These are phyloP conservation scores for Halcyon chelicuti DNA, from an alignment of 2,797 vertebrate species.

Conservation along the genomic window DNA sequence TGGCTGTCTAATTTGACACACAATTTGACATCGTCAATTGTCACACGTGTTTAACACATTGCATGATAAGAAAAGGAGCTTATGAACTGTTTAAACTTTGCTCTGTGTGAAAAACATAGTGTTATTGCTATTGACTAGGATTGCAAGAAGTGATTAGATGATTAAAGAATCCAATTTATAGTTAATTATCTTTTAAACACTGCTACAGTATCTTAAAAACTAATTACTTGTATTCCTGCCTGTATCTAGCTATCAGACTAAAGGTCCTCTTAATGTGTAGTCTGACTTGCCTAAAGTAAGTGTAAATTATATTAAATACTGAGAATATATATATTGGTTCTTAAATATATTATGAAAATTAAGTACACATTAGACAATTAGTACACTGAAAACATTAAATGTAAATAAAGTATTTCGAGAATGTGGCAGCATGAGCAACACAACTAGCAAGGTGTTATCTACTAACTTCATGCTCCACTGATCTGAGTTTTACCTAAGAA, in stretches of 20 bases:
- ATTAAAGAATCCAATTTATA: neutral
- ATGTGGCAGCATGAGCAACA: neutral
- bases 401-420: conserved; percentile 32
- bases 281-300: conserved; percentile 4
- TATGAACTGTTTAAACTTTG: neutral
- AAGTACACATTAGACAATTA: neutral
- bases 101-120: neutral
- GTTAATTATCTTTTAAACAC: neutral
- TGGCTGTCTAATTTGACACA: conserved; percentile 30
- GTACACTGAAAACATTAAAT: neutral
- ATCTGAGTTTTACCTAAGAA: conserved; percentile 63
- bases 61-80: neutral
- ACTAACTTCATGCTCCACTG: conserved; percentile 19
- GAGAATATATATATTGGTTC: neutral
- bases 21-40: conserved; percentile 40
- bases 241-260: neutral
- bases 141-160: neutral
- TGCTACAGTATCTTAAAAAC: neutral
- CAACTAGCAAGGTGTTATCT: neutral
- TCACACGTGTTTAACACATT: neutral
- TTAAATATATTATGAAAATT: conserved; percentile 1
- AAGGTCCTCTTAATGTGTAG: neutral
- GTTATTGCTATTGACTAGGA: neutral
- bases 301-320: neutral
- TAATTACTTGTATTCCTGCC: neutral